These are phyloP conservation scores for Danionella cerebrum DNA, from an alignment of 2,113 vertebrate species.

Conservation along the genomic window DNA sequence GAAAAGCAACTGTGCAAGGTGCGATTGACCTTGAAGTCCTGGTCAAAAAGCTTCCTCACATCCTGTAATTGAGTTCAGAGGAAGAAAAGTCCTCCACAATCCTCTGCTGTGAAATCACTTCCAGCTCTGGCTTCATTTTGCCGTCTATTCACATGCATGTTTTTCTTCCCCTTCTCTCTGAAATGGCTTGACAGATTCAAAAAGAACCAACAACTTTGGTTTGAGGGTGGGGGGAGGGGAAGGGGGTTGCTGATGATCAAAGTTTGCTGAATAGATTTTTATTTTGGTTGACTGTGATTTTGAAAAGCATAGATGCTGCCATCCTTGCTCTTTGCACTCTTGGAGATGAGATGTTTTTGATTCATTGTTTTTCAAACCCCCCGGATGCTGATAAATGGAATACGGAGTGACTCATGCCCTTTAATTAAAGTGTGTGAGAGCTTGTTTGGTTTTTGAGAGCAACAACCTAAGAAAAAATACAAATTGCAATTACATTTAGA, in stretches of 20 bases:
- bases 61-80: background rate
- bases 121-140: background rate
- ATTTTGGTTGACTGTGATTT: background rate
- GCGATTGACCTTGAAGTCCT: background rate
- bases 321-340: background rate
- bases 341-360: background rate
- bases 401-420: slow-evolving; percentile 10
- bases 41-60: background rate
- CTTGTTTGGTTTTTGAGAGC: background rate
- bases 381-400: background rate
- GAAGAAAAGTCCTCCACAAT: background rate
- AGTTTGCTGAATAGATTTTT: background rate
- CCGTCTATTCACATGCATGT: background rate
- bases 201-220: background rate
- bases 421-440: background rate
- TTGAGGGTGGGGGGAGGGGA: no score
- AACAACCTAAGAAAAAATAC: background rate
- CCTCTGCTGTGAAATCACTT: background rate
- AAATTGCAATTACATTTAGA: slow-evolving; percentile 18
- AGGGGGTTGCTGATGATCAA: no score
- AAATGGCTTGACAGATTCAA: background rate
- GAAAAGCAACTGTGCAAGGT: background rate
- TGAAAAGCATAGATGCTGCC: slow-evolving; percentile 11
- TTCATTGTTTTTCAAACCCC: background rate
- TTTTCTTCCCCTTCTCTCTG: background rate